Evolutionary conservation across 2,888 invertebrate species (phyloP).

Genomic region (Lithophane ornitopus): DNA sequence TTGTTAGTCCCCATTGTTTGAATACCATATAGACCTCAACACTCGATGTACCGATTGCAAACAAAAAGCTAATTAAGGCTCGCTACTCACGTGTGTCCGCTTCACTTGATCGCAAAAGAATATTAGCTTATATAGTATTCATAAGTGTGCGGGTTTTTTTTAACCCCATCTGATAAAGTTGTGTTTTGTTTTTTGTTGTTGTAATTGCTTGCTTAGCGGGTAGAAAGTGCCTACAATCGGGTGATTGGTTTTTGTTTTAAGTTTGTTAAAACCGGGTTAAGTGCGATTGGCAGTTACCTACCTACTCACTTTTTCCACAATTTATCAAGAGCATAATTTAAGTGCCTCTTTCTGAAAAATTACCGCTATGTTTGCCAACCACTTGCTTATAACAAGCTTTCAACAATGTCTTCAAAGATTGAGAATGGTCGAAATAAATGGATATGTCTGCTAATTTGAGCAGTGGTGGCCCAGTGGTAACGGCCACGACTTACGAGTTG

Average conservation of each 20-base stretch:
- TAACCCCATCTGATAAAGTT: conserved; percentile 37
- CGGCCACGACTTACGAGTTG: no score
- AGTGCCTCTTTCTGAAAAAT: neutral
- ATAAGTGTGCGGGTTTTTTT: conserved; percentile 41
- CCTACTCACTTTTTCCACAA: neutral
- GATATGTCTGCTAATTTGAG: neutral
- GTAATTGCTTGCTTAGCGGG: conserved; percentile 1
- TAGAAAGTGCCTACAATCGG: neutral
- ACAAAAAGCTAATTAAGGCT: conserved; percentile 73
- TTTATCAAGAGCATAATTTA: neutral
- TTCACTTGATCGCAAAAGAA: conserved; percentile 40
- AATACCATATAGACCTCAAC: conserved; percentile 70
- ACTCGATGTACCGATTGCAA: conserved; percentile 61
- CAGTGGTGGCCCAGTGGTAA: no score
- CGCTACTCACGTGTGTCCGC: conserved; percentile 64
- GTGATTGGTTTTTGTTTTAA: conserved; percentile 4
- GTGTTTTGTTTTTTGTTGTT: conserved; percentile 39
- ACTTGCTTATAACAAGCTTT: neutral
- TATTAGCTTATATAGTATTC: conserved; percentile 50
- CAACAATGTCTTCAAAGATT: neutral
- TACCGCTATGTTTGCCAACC: neutral
- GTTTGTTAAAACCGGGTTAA: conserved; percentile 5
- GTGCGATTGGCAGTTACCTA: neutral
- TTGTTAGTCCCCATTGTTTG: conserved; percentile 52
- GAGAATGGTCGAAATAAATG: neutral